Conservation (phyloP, 2,888 invertebrate genomes). For the Megalurothrips usitatus region DNA sequence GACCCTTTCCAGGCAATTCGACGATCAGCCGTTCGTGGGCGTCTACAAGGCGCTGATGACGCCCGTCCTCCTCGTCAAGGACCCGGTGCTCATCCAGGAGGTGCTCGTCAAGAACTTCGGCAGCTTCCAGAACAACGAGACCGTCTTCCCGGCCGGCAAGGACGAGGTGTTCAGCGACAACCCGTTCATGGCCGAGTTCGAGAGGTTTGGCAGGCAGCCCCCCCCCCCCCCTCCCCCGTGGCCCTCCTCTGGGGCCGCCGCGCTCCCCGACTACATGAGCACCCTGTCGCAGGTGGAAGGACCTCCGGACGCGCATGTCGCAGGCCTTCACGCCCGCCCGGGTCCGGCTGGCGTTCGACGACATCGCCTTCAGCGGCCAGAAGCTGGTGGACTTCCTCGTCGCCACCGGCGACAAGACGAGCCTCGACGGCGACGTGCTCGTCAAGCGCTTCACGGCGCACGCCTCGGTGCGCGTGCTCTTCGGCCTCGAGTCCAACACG, state of each 20-base stretch:
- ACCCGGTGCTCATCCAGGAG: not conserved
- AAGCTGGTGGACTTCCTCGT: not conserved
- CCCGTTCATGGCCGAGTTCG: not conserved
- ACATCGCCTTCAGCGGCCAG: not conserved
- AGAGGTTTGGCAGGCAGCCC: not conserved
- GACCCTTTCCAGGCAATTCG: not conserved
- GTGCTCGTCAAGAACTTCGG: not conserved
- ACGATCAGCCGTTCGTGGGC: not conserved
- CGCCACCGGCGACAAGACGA: not conserved
- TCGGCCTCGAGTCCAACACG: constrained; percentile 7
- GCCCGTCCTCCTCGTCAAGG: not conserved
- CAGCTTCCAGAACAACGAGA: not conserved
- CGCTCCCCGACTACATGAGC: not conserved
- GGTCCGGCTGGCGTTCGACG: not conserved
- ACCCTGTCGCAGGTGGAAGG: not conserved
- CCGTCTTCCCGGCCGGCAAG: not conserved
- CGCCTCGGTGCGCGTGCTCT: not conserved
- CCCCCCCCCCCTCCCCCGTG: too few relatives aligned
- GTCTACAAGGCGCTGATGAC: not conserved
- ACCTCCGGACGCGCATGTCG: not conserved
- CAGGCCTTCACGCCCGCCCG: not conserved
- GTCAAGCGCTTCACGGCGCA: constrained; percentile 3
- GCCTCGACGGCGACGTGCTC: not conserved
- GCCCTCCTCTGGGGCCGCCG: too few relatives aligned
- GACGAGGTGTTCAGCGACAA: not conserved